These are phyloP conservation scores for Myotis pilosus DNA, from an alignment of 2,797 vertebrate genomes.

Conservation along the genomic window DNA sequence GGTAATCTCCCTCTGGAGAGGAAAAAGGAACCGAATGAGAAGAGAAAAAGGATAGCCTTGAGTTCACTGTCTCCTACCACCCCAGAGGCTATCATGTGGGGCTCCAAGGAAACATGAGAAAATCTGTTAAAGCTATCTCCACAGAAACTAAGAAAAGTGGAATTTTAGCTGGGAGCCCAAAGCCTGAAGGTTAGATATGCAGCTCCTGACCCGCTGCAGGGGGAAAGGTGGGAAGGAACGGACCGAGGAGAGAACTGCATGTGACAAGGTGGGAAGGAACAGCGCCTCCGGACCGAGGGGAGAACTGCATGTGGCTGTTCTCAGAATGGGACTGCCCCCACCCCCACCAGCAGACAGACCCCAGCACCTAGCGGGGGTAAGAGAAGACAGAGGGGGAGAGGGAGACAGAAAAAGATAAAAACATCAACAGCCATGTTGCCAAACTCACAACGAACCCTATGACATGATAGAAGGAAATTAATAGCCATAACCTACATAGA, in stretches of 20 bases:
- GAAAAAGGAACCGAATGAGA: slow-evolving; percentile 20
- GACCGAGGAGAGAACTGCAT: background rate
- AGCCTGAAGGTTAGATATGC: slow-evolving; percentile 55
- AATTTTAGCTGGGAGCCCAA: slow-evolving; percentile 21
- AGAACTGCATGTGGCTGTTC: slow-evolving; percentile 49
- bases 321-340: slow-evolving; percentile 63
- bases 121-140: slow-evolving; percentile 28
- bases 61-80: background rate
- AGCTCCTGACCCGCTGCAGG: background rate
- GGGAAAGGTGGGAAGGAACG: background rate
- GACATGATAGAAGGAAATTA: slow-evolving; percentile 35
- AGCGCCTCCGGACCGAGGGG: too few species aligned
- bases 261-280: background rate
- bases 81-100: slow-evolving; percentile 4
- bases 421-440: slow-evolving; percentile 41
- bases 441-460: slow-evolving; percentile 53
- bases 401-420: slow-evolving; percentile 30
- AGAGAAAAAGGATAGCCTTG: background rate
- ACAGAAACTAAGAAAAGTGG: slow-evolving; percentile 40
- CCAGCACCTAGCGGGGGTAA: slow-evolving; percentile 49
- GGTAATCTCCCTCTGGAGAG: slow-evolving; percentile 2
- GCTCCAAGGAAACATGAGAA: slow-evolving; percentile 26
- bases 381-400: background rate
- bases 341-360: slow-evolving; percentile 49
- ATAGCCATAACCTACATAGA: background rate